Evolutionary conservation across 2,888 invertebrate genomes (phyloP).

Genomic region (Drosophila testacea): DNA sequence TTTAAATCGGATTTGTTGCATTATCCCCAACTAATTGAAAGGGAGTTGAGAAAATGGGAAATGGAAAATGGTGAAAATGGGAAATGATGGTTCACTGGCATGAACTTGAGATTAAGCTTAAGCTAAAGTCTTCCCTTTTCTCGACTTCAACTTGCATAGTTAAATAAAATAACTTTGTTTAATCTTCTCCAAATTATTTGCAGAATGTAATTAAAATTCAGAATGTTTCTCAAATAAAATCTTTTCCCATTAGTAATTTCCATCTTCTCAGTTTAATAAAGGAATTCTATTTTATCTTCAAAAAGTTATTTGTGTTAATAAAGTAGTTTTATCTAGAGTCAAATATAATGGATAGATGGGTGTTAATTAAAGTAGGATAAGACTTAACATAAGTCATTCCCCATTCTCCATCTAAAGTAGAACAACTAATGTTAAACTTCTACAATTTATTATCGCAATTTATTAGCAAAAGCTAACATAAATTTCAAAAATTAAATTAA

Average conservation of each 20-base stretch:
- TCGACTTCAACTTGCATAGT: neutral
- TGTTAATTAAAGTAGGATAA: too few species aligned
- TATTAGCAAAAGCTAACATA: neutral
- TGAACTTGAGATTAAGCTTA: neutral
- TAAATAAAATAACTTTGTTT: too few species aligned
- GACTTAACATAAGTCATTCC: neutral
- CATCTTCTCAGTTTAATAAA: too few species aligned
- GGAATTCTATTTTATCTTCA: too few species aligned
- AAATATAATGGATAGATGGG: neutral
- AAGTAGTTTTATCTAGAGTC: too few species aligned
- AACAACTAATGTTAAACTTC: too few species aligned
- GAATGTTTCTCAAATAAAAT: neutral
- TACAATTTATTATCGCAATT: neutral
- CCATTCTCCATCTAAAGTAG: neutral
- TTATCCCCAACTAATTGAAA: conserved; percentile 13
- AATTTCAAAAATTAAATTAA: conserved; percentile 10
- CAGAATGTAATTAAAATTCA: conserved; percentile 3
- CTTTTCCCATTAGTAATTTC: too few species aligned
- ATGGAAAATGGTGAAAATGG: neutral
- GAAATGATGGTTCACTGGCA: neutral
- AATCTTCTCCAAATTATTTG: too few species aligned
- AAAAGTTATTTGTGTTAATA: too few species aligned
- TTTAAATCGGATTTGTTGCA: conserved; percentile 18
- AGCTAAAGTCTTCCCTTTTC: neutral
- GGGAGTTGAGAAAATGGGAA: neutral